Percentiles rank a stretch among this genome's conserved stretches.
Conservation (phyloP, 30 jellyfish, hydroid and myxozoan genomes). For the Turritopsis rubra region DNA sequence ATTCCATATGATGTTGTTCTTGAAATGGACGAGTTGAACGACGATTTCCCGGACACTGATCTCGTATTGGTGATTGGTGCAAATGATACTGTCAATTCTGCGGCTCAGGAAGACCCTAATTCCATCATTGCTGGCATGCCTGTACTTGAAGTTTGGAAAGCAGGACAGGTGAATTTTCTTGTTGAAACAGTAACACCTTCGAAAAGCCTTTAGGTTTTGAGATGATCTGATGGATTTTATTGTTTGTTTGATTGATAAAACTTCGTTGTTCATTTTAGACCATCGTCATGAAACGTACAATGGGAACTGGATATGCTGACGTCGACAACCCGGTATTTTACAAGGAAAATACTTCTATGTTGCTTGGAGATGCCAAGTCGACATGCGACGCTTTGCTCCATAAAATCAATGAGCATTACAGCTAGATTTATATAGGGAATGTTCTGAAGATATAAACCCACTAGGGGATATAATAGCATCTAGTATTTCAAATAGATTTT, state of each 20-base stretch:
- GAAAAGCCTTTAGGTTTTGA: neutral
- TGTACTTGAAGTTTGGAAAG: constrained; percentile 94
- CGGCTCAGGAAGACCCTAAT: constrained; percentile 97
- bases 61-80: constrained; percentile 89
- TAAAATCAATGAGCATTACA: constrained; percentile 67
- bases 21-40: constrained; percentile 92
- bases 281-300: constrained; percentile 85
- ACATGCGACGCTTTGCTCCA: constrained; percentile 82
- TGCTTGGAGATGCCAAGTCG: constrained; percentile 90
- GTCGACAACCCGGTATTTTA: constrained; percentile 92
- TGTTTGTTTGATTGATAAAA: neutral
- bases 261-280: constrained; percentile 44
- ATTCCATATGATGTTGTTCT: constrained; percentile 90
- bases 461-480: neutral
- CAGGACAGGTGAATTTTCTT: constrained; percentile 68
- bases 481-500: neutral
- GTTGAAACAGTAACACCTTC: neutral
- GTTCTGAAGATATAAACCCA: neutral
- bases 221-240: neutral
- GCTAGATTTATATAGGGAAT: neutral
- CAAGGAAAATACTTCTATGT: constrained; percentile 90
- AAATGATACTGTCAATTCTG: constrained; percentile 91
- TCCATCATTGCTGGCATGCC: constrained; percentile 98
- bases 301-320: constrained; percentile 98
- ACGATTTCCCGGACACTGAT: constrained; percentile 91